Evolutionary conservation across 1,140 invertebrate species (phyloP), one percentile per base, ranked within the genome.

Genomic region (Uloborus diversus): DNA sequence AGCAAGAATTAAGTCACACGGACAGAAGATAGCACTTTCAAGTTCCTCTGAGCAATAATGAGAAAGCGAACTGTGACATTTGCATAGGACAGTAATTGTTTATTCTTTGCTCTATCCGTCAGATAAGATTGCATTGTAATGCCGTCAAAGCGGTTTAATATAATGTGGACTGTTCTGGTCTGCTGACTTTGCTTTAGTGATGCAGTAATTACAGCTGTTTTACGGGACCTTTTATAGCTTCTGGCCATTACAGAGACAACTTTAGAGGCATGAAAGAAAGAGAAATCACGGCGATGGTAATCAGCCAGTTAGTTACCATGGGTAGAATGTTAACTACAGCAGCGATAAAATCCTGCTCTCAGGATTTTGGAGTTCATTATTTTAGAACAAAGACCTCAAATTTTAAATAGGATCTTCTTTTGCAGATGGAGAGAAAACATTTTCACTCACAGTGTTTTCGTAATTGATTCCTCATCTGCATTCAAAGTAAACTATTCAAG

Each of bases 201-300:
- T 53, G 51, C 53, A 25, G 53, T 57, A 57, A 57, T 57, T 57
- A 57, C 53, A 57, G 30, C 53, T 28, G 11, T 57, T 57, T 57
- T 9, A 28, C 25, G 20, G 51, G 51, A 25, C 27, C 51, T 53
- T 53, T n/a, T 53, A 53, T 25, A 53, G n/a, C n/a, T 53, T 25
- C 17, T 53, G 9, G 51, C 23, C 20, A 20, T 53, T 53, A 20
- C 51, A 53, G 51, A 1, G 27, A 17, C 51, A 53, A 20, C 20
- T 53, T 14, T 25, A 53, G 51, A 11, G 23, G 23, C 51, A 3
- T 7, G 51, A 4, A 53, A 25, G 51, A 25, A 5, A 20, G 20
- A 53, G 13, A 53, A 9, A 4, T 4, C 20, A 23, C 0, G 20
- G 27, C n/a, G 9, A 9, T 20, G 51, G 27, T 53, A 25, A 53